Conservation (phyloP, 2,888 invertebrate genomes). For the Lycia hirtaria region DNA sequence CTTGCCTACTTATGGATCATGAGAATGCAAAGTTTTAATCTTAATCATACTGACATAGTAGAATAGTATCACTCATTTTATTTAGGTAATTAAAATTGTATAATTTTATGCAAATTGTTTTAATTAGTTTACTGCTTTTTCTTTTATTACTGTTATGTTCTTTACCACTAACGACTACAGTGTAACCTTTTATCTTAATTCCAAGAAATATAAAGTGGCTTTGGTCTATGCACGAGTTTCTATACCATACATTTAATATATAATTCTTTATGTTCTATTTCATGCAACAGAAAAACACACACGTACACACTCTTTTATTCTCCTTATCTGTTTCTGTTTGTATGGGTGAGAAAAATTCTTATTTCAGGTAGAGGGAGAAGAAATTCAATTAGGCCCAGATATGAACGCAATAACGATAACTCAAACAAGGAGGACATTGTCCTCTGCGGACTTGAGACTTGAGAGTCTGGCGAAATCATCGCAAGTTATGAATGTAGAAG, state of each 20-base stretch:
- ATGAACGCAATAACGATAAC: conserved; percentile 81
- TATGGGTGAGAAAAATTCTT: conserved; percentile 84
- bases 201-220: conserved; percentile 82
- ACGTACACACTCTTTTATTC: conserved; percentile 37
- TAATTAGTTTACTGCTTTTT: conserved; percentile 53
- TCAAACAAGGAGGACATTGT: conserved; percentile 78
- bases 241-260: conserved; percentile 38
- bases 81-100: conserved; percentile 65
- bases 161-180: conserved; percentile 40
- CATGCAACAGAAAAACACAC: conserved; percentile 34
- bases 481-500: conserved; percentile 83
- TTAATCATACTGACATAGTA: conserved; percentile 55
- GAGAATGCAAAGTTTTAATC: conserved; percentile 45
- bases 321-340: conserved; percentile 65
- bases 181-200: conserved; percentile 54
- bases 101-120: conserved; percentile 66
- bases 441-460: conserved; percentile 79
- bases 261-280: conserved; percentile 51
- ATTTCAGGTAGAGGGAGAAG: conserved; percentile 85
- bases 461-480: conserved; percentile 78
- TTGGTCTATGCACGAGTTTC: conserved; percentile 79
- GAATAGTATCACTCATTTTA: conserved; percentile 60
- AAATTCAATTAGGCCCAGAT: conserved; percentile 82
- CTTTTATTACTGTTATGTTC: conserved; percentile 49
- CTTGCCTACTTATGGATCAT: conserved; percentile 38